phyloP scores from a whole-genome alignment of 2,113 vertebrate genomes.

The Tauraco erythrolophus region DNA sequence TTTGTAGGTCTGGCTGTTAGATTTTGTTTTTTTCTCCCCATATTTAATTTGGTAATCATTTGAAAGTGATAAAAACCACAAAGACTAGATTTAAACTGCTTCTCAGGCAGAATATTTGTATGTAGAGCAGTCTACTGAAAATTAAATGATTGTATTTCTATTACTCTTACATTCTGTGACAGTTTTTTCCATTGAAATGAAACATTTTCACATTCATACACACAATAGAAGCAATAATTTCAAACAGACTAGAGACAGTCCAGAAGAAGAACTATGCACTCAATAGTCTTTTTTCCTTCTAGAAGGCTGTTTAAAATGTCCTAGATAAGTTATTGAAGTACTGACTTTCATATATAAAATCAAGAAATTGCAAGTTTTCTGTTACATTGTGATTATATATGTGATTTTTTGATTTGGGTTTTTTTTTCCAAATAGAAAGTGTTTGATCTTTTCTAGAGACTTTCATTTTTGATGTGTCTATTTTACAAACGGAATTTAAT shows the following conservation, averaged over 20 bases:
- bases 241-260: not conserved
- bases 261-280: not conserved
- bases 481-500: not conserved
- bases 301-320: not conserved
- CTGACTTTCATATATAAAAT: not conserved
- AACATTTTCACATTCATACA: not conserved
- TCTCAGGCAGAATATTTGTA: not conserved
- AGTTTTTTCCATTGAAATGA: not conserved
- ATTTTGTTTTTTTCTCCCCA: not conserved
- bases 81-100: not conserved
- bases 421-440: not conserved
- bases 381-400: not conserved
- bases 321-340: not conserved
- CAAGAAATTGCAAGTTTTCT: not conserved
- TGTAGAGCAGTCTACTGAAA: not conserved
- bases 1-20: not conserved
- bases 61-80: not conserved
- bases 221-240: not conserved
- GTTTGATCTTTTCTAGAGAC: not conserved
- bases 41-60: not conserved
- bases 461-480: not conserved
- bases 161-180: not conserved
- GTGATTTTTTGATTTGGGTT: not conserved
- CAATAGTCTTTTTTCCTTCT: not conserved
- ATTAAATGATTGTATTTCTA: not conserved